Conservation (phyloP, 2,113 vertebrate species). For the Passer montanus region DNA sequence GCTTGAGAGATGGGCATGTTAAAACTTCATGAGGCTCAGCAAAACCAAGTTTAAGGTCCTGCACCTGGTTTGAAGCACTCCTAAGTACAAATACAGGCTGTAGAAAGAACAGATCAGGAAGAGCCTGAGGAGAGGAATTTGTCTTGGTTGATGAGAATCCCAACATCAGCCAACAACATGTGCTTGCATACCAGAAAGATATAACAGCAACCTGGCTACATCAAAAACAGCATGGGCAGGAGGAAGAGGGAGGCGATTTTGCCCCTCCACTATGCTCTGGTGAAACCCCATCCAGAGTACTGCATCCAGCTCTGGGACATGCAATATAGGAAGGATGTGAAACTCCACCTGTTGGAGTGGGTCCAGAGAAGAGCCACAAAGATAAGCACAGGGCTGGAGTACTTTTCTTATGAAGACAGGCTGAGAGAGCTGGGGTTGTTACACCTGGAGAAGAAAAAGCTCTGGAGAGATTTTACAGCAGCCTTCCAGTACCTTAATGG, state of each 20-base stretch:
- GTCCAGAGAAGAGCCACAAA: background rate
- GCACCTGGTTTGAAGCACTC: background rate
- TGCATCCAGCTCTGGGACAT: background rate
- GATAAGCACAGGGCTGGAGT: background rate
- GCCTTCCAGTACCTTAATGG: background rate
- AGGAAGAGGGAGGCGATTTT: background rate
- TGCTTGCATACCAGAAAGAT: background rate
- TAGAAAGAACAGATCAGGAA: background rate
- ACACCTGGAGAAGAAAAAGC: background rate
- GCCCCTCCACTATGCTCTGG: background rate
- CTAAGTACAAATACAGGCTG: background rate
- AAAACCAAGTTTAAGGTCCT: background rate
- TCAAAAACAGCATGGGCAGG: background rate
- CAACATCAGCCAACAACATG: fast-evolving
- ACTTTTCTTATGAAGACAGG: background rate
- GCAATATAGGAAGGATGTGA: background rate
- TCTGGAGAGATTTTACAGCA: background rate
- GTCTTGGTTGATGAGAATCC: background rate
- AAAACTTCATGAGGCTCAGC: background rate
- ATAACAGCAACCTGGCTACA: background rate
- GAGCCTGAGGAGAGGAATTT: background rate
- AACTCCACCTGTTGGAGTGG: background rate
- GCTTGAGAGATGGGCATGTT: too few relatives aligned
- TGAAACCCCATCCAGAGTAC: background rate
- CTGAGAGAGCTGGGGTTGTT: background rate